Conservation (phyloP, 1,140 invertebrate genomes). For the Drosophila azteca region DNA sequence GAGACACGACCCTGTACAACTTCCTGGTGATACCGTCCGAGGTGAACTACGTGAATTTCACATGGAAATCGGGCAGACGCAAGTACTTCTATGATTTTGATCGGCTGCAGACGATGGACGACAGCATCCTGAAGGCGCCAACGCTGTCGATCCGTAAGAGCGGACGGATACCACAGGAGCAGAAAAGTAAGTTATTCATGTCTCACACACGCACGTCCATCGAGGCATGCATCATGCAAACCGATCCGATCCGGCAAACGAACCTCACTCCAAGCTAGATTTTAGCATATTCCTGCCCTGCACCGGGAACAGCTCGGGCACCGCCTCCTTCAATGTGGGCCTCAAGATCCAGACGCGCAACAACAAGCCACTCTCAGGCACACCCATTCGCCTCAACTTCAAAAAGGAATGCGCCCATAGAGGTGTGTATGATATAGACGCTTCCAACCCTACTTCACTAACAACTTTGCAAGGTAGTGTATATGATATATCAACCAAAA, state of each 20-base stretch:
- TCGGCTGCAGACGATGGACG: conserved; percentile 91
- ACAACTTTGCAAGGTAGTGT: conserved; percentile 84
- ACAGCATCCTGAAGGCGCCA: conserved; percentile 92
- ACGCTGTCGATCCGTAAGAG: conserved; percentile 93
- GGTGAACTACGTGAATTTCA: conserved; percentile 95
- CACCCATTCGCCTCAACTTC: conserved; percentile 93
- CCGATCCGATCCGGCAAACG: conserved; percentile 4
- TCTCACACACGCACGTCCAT: background rate
- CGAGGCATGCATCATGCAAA: background rate
- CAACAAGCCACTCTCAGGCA: conserved; percentile 92
- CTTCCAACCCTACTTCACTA: conserved; percentile 83
- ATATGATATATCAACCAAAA: conserved; percentile 76
- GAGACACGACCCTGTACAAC: conserved; percentile 94
- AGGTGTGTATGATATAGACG: conserved; percentile 89
- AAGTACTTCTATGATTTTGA: conserved; percentile 96
- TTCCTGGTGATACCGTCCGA: conserved; percentile 95
- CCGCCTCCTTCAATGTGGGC: conserved; percentile 94
- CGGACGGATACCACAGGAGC: conserved; percentile 92
- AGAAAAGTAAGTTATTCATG: conserved; percentile 87
- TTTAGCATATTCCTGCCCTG: conserved; percentile 96
- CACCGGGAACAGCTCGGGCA: conserved; percentile 93
- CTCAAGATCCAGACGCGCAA: conserved; percentile 92
- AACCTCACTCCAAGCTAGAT: conserved; percentile 85
- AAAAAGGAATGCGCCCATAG: conserved; percentile 97
- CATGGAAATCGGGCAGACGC: conserved; percentile 93